phyloP scores from a whole-genome alignment of 2,888 invertebrate species.

The Morinoia aosen region DNA sequence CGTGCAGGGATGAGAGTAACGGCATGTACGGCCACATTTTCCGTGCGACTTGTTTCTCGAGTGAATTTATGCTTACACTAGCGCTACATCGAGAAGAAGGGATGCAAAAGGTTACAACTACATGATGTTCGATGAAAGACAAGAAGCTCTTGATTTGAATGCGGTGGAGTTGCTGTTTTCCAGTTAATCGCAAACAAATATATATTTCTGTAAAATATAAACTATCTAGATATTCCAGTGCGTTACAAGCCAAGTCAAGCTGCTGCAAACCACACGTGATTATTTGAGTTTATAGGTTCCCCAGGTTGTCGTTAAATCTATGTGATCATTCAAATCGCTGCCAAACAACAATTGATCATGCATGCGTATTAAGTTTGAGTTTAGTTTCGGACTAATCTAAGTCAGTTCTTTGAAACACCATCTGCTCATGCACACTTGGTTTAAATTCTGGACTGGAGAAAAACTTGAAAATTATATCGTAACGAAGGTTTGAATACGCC shows the following conservation, averaged over 20 bases:
- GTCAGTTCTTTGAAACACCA: neutral
- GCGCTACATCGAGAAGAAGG: neutral
- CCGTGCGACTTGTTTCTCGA: neutral
- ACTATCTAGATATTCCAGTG: neutral
- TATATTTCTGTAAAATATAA: neutral
- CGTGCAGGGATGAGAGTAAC: neutral
- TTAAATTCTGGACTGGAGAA: neutral
- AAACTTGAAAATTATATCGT: neutral
- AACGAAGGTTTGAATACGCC: neutral
- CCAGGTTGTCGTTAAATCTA: neutral
- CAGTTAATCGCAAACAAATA: neutral
- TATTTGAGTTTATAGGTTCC: neutral
- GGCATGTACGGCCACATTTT: neutral
- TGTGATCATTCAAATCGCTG: neutral
- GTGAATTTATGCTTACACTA: neutral
- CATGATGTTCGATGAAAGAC: neutral
- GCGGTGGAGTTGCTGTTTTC: neutral
- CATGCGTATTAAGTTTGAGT: neutral
- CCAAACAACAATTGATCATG: neutral
- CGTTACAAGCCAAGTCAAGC: neutral
- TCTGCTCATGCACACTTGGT: neutral
- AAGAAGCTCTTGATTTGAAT: neutral
- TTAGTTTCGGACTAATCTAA: neutral
- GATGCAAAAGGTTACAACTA: neutral
- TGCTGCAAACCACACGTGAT: neutral